phyloP scores from a whole-genome alignment of 2,113 vertebrate genomes.

The Bothrops jararaca region DNA sequence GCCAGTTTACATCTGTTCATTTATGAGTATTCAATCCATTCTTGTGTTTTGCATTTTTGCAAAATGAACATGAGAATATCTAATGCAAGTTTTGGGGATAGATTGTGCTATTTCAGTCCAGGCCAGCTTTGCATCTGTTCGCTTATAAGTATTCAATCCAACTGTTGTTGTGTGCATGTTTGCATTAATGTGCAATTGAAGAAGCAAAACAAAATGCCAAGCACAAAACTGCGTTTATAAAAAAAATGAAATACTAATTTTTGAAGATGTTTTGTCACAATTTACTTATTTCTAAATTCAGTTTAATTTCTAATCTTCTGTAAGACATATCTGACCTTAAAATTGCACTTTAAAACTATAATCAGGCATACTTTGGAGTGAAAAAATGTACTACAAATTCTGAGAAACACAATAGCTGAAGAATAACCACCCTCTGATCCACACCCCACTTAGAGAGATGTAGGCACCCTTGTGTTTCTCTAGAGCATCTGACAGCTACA shows the following conservation, averaged over 20 bases:
- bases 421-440: neutral
- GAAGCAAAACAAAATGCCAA: neutral
- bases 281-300: neutral
- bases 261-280: neutral
- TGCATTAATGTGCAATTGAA: neutral
- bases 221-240: neutral
- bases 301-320: neutral
- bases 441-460: neutral
- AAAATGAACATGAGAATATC: neutral
- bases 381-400: neutral
- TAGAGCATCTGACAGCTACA: neutral
- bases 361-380: neutral
- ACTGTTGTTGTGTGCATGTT: neutral
- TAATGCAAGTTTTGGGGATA: neutral
- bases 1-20: neutral
- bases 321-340: neutral
- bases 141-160: neutral
- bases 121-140: neutral
- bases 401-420: neutral
- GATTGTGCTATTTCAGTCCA: neutral
- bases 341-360: neutral
- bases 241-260: neutral
- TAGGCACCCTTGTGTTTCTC: neutral
- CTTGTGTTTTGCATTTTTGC: neutral
- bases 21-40: neutral